Conservation (phyloP, 2,113 vertebrate genomes). For the Jacana jacana region DNA sequence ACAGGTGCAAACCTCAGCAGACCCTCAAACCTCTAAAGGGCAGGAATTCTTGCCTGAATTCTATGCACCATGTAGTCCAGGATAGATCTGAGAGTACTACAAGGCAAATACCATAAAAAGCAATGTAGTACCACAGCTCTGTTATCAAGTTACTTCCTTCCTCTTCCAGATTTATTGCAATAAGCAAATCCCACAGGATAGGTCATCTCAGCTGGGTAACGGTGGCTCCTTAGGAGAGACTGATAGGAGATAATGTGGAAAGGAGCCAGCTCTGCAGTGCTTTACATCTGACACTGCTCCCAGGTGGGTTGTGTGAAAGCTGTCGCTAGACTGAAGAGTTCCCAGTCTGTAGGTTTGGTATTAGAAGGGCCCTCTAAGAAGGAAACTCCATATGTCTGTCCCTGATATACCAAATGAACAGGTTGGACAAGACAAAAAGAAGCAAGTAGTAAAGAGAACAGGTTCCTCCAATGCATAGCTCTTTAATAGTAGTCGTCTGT, state of each 20-base stretch:
- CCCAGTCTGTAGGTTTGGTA: background rate
- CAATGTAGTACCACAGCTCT: background rate
- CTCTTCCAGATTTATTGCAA: background rate
- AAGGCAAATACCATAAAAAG: background rate
- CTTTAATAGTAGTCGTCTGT: background rate
- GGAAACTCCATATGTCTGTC: background rate
- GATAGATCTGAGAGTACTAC: background rate
- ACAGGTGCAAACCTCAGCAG: background rate
- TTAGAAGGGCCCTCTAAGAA: background rate
- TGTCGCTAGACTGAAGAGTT: background rate
- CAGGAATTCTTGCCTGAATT: background rate
- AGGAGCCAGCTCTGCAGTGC: background rate
- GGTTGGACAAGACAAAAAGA: background rate
- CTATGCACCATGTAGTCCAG: background rate
- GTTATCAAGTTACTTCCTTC: background rate
- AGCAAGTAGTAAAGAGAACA: background rate
- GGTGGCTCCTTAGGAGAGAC: background rate
- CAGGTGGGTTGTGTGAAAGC: background rate
- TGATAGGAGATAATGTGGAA: background rate
- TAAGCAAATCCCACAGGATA: background rate
- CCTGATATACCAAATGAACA: background rate
- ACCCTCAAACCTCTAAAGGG: background rate
- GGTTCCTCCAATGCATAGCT: background rate
- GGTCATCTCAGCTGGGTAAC: background rate
- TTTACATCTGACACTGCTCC: background rate